phyloP scores from a whole-genome alignment of 2,888 invertebrate genomes.

The Lamproptera curius region DNA sequence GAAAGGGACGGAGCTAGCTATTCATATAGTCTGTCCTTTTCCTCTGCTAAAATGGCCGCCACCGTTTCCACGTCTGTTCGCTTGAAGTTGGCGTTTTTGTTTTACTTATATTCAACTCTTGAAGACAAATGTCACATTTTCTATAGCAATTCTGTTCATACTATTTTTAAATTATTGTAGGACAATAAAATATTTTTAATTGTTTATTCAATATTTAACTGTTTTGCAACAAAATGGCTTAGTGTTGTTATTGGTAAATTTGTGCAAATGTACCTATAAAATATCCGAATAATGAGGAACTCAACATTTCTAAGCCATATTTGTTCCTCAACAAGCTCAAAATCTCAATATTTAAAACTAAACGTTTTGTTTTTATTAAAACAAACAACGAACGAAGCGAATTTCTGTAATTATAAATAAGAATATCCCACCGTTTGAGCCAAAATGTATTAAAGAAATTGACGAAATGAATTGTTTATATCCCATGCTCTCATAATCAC shows the following conservation, averaged over 20 bases:
- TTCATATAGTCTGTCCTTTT: conserved; percentile 20
- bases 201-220: background rate
- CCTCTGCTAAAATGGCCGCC: conserved; percentile 26
- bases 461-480: too few relatives aligned
- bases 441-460: background rate
- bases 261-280: background rate
- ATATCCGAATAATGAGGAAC: too few relatives aligned
- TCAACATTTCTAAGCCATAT: too few relatives aligned
- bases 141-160: conserved; percentile 2
- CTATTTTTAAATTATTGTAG: too few relatives aligned
- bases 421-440: background rate
- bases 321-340: too few relatives aligned
- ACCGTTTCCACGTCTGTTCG: conserved; percentile 8
- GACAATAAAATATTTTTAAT: background rate
- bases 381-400: background rate
- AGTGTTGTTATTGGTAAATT: background rate
- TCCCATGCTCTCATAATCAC: background rate
- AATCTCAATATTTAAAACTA: too few relatives aligned
- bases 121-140: conserved; percentile 2
- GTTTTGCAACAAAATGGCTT: background rate
- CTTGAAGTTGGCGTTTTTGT: background rate
- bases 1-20: conserved; percentile 20
- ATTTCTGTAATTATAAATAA: background rate
- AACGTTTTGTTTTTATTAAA: too few relatives aligned
- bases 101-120: background rate